Percentiles rank a stretch among this genome's conserved stretches.
phyloP scores from a whole-genome alignment of 2,113 vertebrate genomes.

The Zeus faber region DNA sequence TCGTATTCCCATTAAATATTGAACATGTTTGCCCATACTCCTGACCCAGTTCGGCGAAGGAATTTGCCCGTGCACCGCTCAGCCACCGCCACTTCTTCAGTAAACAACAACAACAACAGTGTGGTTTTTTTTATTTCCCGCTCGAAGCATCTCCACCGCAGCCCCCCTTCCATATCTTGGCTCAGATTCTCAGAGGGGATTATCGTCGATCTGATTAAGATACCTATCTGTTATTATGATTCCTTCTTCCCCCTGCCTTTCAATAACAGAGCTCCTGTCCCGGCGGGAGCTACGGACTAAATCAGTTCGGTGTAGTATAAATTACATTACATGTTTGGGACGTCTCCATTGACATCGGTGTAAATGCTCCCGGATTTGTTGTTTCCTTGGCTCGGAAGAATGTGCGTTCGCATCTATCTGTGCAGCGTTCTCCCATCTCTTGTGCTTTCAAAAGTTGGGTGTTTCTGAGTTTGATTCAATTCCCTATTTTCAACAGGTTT shows the following conservation, averaged over 20 bases:
- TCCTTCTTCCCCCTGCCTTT: constrained; percentile 4
- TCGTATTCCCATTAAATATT: constrained; percentile 63
- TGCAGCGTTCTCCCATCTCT: background rate
- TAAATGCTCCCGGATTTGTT: background rate
- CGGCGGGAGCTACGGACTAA: constrained; percentile 10
- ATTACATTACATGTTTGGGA: background rate
- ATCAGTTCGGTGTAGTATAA: background rate
- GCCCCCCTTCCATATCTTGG: constrained; percentile 15
- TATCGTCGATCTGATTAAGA: constrained; percentile 50
- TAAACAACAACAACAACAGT: constrained; percentile 71
- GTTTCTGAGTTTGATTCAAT: too few species aligned
- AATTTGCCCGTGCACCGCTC: constrained; percentile 68
- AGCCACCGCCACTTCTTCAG: constrained; percentile 57
- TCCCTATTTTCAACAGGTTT: too few species aligned
- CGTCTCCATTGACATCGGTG: background rate
- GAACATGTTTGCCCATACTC: constrained; percentile 69
- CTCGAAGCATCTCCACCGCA: constrained; percentile 47
- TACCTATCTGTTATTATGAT: constrained; percentile 52
- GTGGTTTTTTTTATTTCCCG: constrained; percentile 44
- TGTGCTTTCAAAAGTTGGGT: too few species aligned
- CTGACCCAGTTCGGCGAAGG: constrained; percentile 72
- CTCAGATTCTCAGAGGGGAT: constrained; percentile 41
- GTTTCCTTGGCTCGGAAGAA: background rate
- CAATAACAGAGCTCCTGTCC: constrained; percentile 24
- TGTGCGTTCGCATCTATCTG: background rate